Evolutionary conservation across 2,113 vertebrate species (phyloP), one percentile per base, ranked within the genome.

Genomic region (Bubo bubo): DNA sequence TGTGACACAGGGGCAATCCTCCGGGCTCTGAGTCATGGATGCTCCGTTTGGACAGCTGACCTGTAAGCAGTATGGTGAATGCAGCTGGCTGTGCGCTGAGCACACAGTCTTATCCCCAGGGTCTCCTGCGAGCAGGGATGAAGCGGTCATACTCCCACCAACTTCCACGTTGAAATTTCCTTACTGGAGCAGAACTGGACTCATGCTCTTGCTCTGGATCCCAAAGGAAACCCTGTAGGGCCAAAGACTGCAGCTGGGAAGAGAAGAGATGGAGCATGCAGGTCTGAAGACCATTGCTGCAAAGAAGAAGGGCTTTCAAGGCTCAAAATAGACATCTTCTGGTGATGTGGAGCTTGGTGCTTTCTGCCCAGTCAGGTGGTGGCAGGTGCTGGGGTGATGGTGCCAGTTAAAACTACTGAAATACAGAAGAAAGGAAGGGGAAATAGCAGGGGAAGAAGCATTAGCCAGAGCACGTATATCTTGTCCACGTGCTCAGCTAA

Each of bases 181-280:
- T 58, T 27, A 6, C 5, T 2, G 0, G 41, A 50, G 50, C 24
- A 32, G 18, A 11, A 1, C 16, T 20, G 47, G 56, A 3, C 12
- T 84, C 17, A 0, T 2, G 15, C 1, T 49, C 21, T 50, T 52
- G 64, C 23, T 72, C 34, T 55, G 37, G 1, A 10, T 11, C 39
- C 50, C 16, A 24, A 6, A 34, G 21, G 6, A 39, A 67, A 22
- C 3, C 4, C 22, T 5, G 16, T 5, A 43, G n/a, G 34, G 15
- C 27, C 49, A 59, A 19, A 19, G 32, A 55, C 8, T 0, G 47
- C 3, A 55, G 53, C 24, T 79, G 72, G 49, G 12, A 66, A 27
- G 26, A 53, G 60, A 26, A 6, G 20, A 35, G 8, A 21, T 76
- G 14, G 22, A 62, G 9, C 0, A 0, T 5, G 24, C 18, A 14